Conservation (phyloP, 2,797 vertebrate species). For the Melanotaenia trifasciata region DNA sequence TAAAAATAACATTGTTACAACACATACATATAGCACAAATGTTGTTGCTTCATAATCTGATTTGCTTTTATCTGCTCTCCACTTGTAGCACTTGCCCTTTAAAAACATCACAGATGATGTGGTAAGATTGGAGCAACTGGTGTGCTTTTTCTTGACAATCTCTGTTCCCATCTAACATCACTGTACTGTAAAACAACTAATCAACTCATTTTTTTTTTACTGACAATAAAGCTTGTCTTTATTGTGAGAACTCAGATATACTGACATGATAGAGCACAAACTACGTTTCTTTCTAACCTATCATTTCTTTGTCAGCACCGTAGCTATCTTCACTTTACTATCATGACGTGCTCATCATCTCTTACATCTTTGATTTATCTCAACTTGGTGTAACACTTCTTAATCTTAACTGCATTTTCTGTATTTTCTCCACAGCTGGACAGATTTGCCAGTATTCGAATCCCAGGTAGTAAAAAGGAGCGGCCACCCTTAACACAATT, state of each 20-base stretch:
- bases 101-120: slow-evolving; percentile 96
- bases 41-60: slow-evolving; percentile 40
- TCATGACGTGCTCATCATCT: not conserved
- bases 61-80: slow-evolving; percentile 69
- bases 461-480: slow-evolving; percentile 93
- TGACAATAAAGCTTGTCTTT: slow-evolving; percentile 19
- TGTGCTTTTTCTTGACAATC: not conserved
- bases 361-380: not conserved
- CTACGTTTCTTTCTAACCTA: slow-evolving; percentile 26
- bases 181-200: slow-evolving; percentile 15
- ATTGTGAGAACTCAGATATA: slow-evolving; percentile 4
- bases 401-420: slow-evolving; percentile 28
- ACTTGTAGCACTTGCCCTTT: slow-evolving; percentile 92
- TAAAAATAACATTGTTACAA: not conserved
- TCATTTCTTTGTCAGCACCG: slow-evolving; percentile 27
- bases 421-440: slow-evolving; percentile 85
- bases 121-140: slow-evolving; percentile 85
- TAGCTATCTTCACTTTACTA: no score
- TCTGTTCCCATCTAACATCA: slow-evolving; percentile 37
- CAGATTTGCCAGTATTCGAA: slow-evolving; percentile 95
- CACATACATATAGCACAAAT: not conserved
- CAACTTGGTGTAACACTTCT: not conserved
- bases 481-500: slow-evolving; percentile 82
- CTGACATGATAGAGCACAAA: slow-evolving; percentile 9
- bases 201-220: slow-evolving; percentile 33